Evolutionary conservation across 2,113 vertebrate species (phyloP), one percentile per base, ranked within the genome.

Genomic region (Desmodus rotundus): DNA sequence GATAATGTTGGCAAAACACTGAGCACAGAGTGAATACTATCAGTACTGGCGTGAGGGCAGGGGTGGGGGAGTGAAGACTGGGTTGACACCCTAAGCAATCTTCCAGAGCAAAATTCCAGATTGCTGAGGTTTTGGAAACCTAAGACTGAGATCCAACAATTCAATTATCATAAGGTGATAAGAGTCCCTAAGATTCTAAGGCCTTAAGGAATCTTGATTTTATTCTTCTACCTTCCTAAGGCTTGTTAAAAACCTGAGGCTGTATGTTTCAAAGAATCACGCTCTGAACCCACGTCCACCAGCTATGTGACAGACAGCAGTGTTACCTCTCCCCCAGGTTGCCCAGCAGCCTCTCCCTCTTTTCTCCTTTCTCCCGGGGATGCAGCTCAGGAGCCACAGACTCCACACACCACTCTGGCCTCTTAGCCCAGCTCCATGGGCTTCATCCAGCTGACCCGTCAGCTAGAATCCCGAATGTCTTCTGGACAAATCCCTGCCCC

Each of bases 291-390:
- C 45, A 4, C 0, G 4, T 12, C 26, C 77, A 0, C 33, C 8
- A 6, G 50, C 0, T 52, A 9, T 26, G 0, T 17, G 13, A 31
- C 10, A 10, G 43, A 65, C 1, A 0, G 47, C 47, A 8, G 4
- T 17, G 31, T 70, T 43, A 24, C 19, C 65, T 61, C n/a, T 31
- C 28, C 38, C 45, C 24, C 41, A 7, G 36, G 54, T 33, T 2
- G 50, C 24, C 58, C 58, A 19, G 28, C 45, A 36, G 54, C 77
- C 47, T 38, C 33, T 33, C 5, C 14, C 17, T 9, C 26, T 52
- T 50, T 26, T 16, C 67, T 74, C 47, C 3, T 19, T 56, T 56
- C n/a, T 58, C n/a, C 22, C 52, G 13, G 3, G 14, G 72, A 54
- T 0, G 2, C 36, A 28, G 11, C 47, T 84, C 9, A 5, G 31